phyloP scores from a whole-genome alignment of 2,797 vertebrate species.

The Lutjanus campechanus region DNA sequence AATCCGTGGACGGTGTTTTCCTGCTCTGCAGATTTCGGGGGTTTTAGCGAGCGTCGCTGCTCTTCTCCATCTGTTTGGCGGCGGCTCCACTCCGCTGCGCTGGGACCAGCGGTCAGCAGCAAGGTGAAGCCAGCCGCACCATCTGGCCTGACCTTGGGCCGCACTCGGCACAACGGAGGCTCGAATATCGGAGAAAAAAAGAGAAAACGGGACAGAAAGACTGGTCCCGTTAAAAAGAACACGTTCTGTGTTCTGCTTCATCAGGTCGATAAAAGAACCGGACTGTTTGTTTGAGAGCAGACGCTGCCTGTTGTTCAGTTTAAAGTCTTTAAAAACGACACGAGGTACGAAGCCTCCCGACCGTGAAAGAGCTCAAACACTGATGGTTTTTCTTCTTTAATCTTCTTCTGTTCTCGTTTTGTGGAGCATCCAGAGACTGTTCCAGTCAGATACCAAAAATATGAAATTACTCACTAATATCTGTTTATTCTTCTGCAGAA shows the following conservation, averaged over 20 bases:
- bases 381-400: background rate
- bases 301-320: background rate
- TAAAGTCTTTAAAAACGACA: background rate
- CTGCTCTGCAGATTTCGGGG: constrained; percentile 67
- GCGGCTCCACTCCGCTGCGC: constrained; percentile 64
- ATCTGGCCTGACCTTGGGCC: constrained; percentile 83
- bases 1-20: constrained; percentile 19
- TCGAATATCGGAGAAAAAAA: constrained; percentile 29
- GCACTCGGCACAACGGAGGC: constrained; percentile 46
- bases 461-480: background rate
- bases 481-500: too few species aligned
- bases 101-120: constrained; percentile 81
- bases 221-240: constrained; percentile 12
- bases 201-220: background rate
- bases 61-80: constrained; percentile 84
- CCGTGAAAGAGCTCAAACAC: background rate
- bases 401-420: background rate
- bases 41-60: constrained; percentile 68
- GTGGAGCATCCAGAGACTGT: background rate
- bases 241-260: background rate
- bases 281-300: background rate
- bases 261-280: background rate
- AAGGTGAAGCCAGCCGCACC: constrained; percentile 83
- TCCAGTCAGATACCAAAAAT: background rate
- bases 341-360: background rate